These are phyloP conservation scores for Sialis lutaria DNA, from an alignment of 2,888 invertebrate genomes.

Conservation along the genomic window DNA sequence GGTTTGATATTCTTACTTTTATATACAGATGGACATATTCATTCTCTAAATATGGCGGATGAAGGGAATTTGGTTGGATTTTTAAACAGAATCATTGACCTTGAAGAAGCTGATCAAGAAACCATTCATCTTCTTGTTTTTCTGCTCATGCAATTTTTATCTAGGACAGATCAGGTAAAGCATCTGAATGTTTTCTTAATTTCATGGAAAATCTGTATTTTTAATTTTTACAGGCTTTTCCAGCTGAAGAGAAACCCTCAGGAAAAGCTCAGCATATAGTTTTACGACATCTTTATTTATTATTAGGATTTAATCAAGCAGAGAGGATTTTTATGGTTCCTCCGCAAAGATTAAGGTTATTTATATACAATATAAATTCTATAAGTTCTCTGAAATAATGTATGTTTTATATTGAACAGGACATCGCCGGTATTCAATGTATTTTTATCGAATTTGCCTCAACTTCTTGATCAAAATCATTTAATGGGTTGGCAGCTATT, in stretches of 20 bases:
- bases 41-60: slow-evolving; percentile 67
- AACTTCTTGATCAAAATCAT: slow-evolving; percentile 91
- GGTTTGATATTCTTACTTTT: not conserved
- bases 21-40: slow-evolving; percentile 58
- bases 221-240: slow-evolving; percentile 41
- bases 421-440: slow-evolving; percentile 90
- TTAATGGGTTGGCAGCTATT: slow-evolving; percentile 79
- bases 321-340: slow-evolving; percentile 86
- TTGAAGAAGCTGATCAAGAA: slow-evolving; percentile 89
- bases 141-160: slow-evolving; percentile 92
- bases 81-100: slow-evolving; percentile 75
- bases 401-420: slow-evolving; percentile 27
- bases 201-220: not conserved
- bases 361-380: slow-evolving; percentile 1
- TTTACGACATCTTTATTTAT: slow-evolving; percentile 74
- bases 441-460: slow-evolving; percentile 83
- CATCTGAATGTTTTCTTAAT: too few species aligned
- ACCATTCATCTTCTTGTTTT: slow-evolving; percentile 89
- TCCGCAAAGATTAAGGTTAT: slow-evolving; percentile 64
- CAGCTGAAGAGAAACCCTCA: slow-evolving; percentile 68
- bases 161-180: slow-evolving; percentile 48
- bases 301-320: slow-evolving; percentile 82
- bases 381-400: slow-evolving; percentile 1
- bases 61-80: slow-evolving; percentile 61
- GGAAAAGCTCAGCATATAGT: slow-evolving; percentile 74